phyloP scores from a whole-genome alignment of 2,797 vertebrate species.

The Lithobates sylvaticus region DNA sequence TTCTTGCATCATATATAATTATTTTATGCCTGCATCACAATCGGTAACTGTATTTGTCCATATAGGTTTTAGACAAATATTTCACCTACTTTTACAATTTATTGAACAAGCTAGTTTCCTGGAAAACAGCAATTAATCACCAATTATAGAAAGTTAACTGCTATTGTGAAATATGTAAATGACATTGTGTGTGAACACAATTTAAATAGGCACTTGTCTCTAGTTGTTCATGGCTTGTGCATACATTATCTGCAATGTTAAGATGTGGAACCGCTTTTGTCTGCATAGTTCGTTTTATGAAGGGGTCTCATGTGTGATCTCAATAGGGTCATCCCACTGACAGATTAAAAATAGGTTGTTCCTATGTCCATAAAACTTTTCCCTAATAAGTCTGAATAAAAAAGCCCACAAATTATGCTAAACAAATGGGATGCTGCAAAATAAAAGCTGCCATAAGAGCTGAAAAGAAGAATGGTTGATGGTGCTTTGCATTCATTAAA shows the following conservation, averaged over 20 bases:
- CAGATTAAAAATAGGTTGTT: conserved; percentile 47
- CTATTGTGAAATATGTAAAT: conserved; percentile 41
- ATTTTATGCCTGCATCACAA: neutral
- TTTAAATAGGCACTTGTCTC: conserved; percentile 49
- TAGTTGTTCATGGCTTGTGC: conserved; percentile 43
- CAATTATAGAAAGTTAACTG: conserved; percentile 38
- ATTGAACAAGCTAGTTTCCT: conserved; percentile 9
- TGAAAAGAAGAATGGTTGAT: conserved; percentile 27
- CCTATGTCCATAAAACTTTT: conserved; percentile 53
- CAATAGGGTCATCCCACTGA: conserved; percentile 41
- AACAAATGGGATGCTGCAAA: conserved; percentile 27
- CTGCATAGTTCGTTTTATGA: conserved; percentile 49
- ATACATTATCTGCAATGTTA: conserved; percentile 34
- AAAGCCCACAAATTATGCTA: conserved; percentile 44
- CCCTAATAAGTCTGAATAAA: conserved; percentile 56
- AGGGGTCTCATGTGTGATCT: conserved; percentile 52
- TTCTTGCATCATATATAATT: neutral
- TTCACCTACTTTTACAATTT: conserved; percentile 1
- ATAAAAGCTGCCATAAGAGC: conserved; percentile 1
- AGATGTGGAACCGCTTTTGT: conserved; percentile 23
- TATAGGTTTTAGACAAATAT: neutral
- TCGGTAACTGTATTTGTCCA: neutral
- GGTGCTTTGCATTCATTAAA: conserved; percentile 36
- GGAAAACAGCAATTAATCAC: conserved; percentile 44
- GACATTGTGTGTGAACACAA: conserved; percentile 22